These are phyloP conservation scores for Gallinago stenura DNA, from an alignment of 2,797 vertebrate genomes.

Conservation along the genomic window DNA sequence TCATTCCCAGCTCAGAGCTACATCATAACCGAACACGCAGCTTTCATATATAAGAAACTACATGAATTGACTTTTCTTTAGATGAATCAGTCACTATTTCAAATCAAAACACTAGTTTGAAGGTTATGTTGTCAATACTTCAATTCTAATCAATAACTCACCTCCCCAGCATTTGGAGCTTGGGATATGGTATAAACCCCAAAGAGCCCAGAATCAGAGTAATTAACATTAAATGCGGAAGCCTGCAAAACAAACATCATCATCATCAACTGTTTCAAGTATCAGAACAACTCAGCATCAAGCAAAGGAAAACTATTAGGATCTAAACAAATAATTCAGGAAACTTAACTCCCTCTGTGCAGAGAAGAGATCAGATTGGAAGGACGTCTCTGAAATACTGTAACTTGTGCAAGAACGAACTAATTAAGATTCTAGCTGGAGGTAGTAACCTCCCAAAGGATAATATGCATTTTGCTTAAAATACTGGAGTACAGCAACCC, in stretches of 20 bases:
- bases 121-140: background rate
- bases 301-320: background rate
- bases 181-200: constrained; percentile 92
- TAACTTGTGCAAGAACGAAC: background rate
- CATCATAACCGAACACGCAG: background rate
- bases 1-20: background rate
- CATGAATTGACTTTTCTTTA: background rate
- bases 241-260: constrained; percentile 80
- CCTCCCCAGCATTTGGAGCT: constrained; percentile 81
- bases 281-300: background rate
- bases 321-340: background rate
- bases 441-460: background rate
- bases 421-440: background rate
- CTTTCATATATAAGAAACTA: background rate
- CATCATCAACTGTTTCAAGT: background rate
- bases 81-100: background rate
- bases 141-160: constrained; percentile 77
- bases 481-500: background rate
- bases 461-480: background rate
- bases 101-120: background rate
- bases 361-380: background rate
- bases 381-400: background rate
- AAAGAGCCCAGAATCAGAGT: constrained; percentile 95
- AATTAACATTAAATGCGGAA: constrained; percentile 89
- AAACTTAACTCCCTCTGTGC: background rate